A percentile compares a stretch with the other conserved stretches of the same genome.
These are phyloP conservation scores for Pterocles gutturalis DNA, from an alignment of 2,113 vertebrate genomes.

Conservation along the genomic window DNA sequence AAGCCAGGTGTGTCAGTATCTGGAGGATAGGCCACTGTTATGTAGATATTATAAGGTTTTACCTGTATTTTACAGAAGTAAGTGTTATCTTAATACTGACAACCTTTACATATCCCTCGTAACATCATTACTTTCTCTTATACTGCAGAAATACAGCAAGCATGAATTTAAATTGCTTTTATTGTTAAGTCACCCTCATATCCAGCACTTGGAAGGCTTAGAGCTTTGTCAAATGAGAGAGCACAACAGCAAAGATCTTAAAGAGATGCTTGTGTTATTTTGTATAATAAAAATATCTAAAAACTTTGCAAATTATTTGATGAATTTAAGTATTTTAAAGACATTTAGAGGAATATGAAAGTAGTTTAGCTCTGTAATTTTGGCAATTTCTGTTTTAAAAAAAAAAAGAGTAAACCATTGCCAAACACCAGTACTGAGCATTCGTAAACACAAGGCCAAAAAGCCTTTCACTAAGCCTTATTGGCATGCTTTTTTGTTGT, in stretches of 20 bases:
- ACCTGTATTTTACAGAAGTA: conserved; percentile 79
- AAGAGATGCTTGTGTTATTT: background rate
- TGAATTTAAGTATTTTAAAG: background rate
- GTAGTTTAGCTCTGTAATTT: background rate
- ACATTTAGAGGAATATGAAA: background rate
- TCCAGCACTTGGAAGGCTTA: background rate
- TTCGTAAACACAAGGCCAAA: background rate
- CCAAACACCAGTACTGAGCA: background rate
- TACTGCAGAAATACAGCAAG: background rate
- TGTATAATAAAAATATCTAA: background rate
- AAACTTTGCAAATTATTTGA: background rate
- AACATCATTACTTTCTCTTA: background rate
- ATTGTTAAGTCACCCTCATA: background rate
- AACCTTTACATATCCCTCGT: background rate
- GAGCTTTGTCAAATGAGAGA: background rate
- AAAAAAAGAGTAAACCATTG: background rate
- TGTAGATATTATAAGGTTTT: conserved; percentile 96
- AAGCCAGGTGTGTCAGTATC: conserved; percentile 96
- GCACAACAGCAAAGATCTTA: background rate
- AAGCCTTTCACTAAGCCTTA: background rate
- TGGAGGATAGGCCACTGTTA: conserved; percentile 94
- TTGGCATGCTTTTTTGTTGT: background rate
- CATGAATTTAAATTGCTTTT: background rate
- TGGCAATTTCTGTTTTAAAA: background rate
- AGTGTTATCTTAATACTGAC: background rate